A percentile compares a stretch with the other conserved stretches of the same genome.
phyloP scores from a whole-genome alignment of 2,113 vertebrate genomes.

The Pseudopodoces humilis region DNA sequence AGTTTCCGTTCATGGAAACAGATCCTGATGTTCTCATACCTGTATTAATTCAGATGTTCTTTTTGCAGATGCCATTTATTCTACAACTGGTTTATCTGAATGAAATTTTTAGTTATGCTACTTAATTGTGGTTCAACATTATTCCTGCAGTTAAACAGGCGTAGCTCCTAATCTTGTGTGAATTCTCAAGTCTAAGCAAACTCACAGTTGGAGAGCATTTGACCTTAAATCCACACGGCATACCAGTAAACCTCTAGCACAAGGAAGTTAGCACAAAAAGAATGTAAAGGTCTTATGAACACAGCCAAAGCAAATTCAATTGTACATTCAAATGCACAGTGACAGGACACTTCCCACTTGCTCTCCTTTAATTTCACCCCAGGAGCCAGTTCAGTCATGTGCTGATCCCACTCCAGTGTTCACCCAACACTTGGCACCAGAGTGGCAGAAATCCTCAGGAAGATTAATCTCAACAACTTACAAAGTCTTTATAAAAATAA shows the following conservation, averaged over 20 bases:
- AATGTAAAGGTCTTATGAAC: background rate
- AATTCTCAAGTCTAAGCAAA: background rate
- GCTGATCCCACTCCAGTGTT: rapidly evolving
- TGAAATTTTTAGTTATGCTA: background rate
- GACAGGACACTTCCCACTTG: background rate
- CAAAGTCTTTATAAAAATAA: background rate
- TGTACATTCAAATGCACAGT: background rate
- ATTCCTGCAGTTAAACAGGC: background rate
- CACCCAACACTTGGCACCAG: background rate
- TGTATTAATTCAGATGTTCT: background rate
- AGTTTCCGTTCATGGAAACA: background rate
- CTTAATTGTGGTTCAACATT: background rate
- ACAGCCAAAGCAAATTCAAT: background rate
- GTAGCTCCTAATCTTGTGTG: background rate
- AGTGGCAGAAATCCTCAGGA: background rate
- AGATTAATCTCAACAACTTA: background rate
- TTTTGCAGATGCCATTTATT: background rate
- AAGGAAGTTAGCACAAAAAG: background rate
- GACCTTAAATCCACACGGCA: background rate
- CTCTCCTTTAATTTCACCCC: background rate
- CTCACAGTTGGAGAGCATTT: background rate
- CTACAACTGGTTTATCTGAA: background rate
- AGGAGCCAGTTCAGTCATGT: background rate
- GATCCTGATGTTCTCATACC: background rate
- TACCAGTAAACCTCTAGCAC: background rate